Percentiles rank a stretch among this genome's conserved stretches.
phyloP scores from a whole-genome alignment of 2,888 invertebrate genomes.

The Megamerina dolium region DNA sequence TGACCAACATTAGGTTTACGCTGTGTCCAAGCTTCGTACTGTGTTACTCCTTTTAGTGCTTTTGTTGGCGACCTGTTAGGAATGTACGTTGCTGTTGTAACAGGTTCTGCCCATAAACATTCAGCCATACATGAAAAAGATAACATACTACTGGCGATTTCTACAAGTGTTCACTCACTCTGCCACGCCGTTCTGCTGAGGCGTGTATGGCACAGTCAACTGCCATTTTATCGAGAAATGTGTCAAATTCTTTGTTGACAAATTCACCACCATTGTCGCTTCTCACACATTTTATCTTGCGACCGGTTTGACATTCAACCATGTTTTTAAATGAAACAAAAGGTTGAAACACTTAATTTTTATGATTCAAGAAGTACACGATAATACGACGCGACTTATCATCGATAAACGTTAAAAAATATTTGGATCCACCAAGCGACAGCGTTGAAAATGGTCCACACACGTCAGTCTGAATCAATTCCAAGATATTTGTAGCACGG shows the following conservation, averaged over 20 bases:
- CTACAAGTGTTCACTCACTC: conserved; percentile 15
- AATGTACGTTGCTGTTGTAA: not conserved
- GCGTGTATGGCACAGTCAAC: conserved; percentile 13
- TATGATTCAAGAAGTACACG: too few relatives aligned
- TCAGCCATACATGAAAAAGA: not conserved
- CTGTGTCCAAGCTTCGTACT: not conserved
- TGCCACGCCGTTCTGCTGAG: conserved; percentile 24
- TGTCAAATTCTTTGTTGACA: not conserved
- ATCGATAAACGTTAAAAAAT: too few relatives aligned
- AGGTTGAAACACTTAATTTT: too few relatives aligned
- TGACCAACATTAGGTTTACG: too few relatives aligned
- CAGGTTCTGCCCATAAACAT: not conserved
- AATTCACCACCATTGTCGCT: not conserved
- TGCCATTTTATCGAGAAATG: not conserved
- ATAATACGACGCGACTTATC: too few relatives aligned
- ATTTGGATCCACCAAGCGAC: too few relatives aligned
- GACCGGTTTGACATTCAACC: not conserved
- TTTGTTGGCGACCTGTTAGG: not conserved
- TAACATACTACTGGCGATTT: not conserved
- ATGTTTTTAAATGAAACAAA: too few relatives aligned
- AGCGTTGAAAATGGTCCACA: not conserved
- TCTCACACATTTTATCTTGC: not conserved
- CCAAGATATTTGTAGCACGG: not conserved
- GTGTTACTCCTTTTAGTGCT: not conserved
- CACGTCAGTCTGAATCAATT: conserved; percentile 1